A percentile compares a stretch with the other conserved stretches of the same genome.
Evolutionary conservation across 2,888 invertebrate genomes (phyloP).

Genomic region (Morpho helenor): DNA sequence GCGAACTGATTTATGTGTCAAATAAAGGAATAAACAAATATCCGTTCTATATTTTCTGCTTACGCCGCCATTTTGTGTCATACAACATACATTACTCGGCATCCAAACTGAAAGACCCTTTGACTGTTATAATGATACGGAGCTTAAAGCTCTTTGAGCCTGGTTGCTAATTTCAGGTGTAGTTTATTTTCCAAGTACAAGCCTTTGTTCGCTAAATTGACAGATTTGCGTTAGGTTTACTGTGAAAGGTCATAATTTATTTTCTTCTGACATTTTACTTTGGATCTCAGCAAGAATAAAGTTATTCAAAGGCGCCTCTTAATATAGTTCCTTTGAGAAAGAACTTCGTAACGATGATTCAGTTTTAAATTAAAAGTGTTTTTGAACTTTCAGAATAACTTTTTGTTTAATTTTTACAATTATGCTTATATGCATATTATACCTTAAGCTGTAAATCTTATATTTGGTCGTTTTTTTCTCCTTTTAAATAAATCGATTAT

Average conservation of each 20-base stretch:
- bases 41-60: conserved; percentile 42
- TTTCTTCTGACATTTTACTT: conserved; percentile 18
- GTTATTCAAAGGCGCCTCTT: conserved; percentile 3
- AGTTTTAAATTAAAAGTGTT: background rate
- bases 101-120: too few species aligned
- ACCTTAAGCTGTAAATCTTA: too few species aligned
- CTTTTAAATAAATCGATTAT: too few species aligned
- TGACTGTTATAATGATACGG: too few species aligned
- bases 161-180: conserved; percentile 26
- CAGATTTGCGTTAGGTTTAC: conserved; percentile 20
- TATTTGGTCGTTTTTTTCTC: too few species aligned
- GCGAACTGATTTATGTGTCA: too few species aligned
- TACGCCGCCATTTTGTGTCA: conserved; percentile 36
- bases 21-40: conserved; percentile 30
- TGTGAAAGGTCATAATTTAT: conserved; percentile 14
- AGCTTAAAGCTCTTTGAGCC: conserved; percentile 17
- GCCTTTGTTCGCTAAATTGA: conserved; percentile 33
- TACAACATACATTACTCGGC: conserved; percentile 17
- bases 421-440: too few species aligned
- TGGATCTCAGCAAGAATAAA: background rate
- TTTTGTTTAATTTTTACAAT: too few species aligned
- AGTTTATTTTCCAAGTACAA: conserved; percentile 32
- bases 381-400: too few species aligned
- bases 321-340: conserved; percentile 3
- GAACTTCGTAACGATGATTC: conserved; percentile 1